These are phyloP conservation scores for Pachycephala philippinensis DNA, from an alignment of 2,113 vertebrate species.

Conservation along the genomic window DNA sequence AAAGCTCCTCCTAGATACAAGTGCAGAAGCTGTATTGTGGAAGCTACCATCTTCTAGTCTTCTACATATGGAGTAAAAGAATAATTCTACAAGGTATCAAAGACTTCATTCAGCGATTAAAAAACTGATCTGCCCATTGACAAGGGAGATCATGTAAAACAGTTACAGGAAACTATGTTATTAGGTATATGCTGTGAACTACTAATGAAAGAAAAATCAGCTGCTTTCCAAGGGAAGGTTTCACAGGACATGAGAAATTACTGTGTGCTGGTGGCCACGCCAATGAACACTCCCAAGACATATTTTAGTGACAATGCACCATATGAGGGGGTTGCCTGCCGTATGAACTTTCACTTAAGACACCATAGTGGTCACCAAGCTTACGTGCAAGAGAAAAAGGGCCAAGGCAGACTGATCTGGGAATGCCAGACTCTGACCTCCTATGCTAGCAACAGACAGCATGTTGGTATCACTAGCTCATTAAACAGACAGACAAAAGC, in stretches of 20 bases:
- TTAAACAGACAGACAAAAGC: neutral
- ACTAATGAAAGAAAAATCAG: neutral
- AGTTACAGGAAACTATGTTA: neutral
- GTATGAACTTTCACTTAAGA: neutral
- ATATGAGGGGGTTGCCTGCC: neutral
- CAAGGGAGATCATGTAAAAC: neutral
- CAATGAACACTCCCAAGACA: neutral
- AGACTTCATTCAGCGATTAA: neutral
- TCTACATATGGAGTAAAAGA: neutral
- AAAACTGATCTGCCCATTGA: neutral
- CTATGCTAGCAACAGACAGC: neutral
- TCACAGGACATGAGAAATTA: neutral
- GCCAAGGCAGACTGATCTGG: neutral
- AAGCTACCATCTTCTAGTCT: neutral
- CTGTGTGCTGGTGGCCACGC: neutral
- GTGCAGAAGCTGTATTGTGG: neutral
- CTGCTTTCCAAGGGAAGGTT: neutral
- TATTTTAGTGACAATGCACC: neutral
- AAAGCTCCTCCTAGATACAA: neutral
- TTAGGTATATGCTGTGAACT: neutral
- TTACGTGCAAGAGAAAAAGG: neutral
- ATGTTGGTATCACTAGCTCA: neutral
- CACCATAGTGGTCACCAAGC: neutral
- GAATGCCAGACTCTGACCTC: neutral
- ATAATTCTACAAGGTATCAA: neutral